These are phyloP conservation scores for Tachysurus vachellii DNA, from an alignment of 2,113 vertebrate species.

Conservation along the genomic window DNA sequence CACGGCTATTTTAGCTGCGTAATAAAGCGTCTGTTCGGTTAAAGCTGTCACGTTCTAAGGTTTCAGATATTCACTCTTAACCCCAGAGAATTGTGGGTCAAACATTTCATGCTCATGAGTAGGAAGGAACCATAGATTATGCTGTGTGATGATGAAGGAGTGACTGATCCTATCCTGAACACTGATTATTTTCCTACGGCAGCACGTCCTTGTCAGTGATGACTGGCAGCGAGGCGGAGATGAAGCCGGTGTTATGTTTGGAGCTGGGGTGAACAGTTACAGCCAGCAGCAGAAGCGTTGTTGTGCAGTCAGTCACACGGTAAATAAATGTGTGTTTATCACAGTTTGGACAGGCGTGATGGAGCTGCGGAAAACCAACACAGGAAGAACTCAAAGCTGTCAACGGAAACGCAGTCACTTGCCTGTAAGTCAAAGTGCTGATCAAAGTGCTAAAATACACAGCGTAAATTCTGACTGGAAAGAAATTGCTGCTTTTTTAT, in stretches of 20 bases:
- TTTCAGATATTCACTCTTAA: constrained; percentile 53
- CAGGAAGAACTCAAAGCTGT: constrained; percentile 3
- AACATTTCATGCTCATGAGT: background rate
- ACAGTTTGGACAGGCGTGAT: constrained; percentile 2
- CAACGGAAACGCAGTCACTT: background rate
- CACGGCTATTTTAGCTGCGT: constrained; percentile 68
- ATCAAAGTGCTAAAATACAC: background rate
- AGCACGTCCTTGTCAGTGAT: background rate
- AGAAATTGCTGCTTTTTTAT: background rate
- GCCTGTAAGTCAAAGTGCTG: background rate
- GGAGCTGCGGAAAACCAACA: constrained; percentile 20
- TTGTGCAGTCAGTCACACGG: background rate
- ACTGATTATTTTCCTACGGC: background rate
- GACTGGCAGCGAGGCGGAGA: background rate
- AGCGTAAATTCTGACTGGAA: background rate
- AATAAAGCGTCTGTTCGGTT: constrained; percentile 64
- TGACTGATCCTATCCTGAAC: no score
- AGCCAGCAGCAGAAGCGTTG: background rate
- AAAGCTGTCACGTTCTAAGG: constrained; percentile 53
- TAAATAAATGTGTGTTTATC: background rate
- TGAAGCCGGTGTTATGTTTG: background rate
- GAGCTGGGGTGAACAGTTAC: background rate
- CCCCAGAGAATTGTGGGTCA: constrained; percentile 52
- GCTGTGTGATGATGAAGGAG: no score
- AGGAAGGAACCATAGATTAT: background rate